Evolutionary conservation across 2,113 vertebrate species (phyloP).

Genomic region (Scopus umbretta): DNA sequence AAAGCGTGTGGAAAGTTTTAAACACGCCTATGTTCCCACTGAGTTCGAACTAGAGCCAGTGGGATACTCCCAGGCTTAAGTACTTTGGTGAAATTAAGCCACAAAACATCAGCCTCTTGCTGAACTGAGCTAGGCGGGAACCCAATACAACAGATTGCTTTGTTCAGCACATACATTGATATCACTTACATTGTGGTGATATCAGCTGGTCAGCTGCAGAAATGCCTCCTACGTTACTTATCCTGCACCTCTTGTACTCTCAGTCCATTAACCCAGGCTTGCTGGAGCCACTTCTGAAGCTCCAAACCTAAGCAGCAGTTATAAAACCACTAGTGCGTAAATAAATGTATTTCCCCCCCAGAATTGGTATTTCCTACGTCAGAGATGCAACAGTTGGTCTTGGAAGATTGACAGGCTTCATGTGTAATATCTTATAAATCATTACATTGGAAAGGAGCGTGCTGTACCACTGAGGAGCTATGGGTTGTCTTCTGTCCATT

Average conservation of each 20-base stretch:
- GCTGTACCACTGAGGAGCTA: not conserved
- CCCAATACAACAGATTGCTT: not conserved
- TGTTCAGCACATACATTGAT: conserved; percentile 1
- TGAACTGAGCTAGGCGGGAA: not conserved
- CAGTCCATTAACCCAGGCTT: not conserved
- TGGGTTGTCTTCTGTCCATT: not conserved
- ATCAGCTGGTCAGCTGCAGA: not conserved
- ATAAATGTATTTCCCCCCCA: not conserved
- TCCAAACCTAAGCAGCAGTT: not conserved
- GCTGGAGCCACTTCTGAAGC: not conserved
- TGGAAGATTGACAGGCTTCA: not conserved
- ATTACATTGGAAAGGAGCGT: not conserved
- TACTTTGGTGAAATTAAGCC: not conserved
- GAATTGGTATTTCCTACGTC: not conserved
- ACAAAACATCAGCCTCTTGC: not conserved
- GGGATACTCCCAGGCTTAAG: not conserved
- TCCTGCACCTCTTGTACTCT: not conserved
- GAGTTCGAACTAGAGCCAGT: not conserved
- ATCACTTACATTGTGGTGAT: not conserved
- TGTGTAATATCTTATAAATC: not conserved
- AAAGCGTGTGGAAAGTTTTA: not conserved
- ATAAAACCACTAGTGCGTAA: not conserved
- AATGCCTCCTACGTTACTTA: not conserved
- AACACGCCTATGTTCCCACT: not conserved
- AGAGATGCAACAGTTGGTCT: not conserved